Conservation (phyloP, 2,797 vertebrate species). For the Anomalospiza imberbis region DNA sequence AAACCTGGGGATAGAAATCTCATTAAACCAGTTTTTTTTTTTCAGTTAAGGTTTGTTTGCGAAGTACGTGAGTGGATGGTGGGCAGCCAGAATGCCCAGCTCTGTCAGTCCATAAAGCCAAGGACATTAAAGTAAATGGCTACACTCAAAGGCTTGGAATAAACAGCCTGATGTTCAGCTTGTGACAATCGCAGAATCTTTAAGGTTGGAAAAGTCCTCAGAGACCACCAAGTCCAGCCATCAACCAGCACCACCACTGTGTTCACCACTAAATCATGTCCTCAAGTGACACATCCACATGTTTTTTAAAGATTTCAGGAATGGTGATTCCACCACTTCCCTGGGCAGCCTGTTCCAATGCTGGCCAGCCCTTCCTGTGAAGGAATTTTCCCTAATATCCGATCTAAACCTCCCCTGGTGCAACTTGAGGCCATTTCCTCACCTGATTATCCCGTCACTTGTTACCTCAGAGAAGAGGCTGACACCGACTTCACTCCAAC, state of each 20-base stretch:
- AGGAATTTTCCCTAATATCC: not conserved
- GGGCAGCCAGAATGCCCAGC: not conserved
- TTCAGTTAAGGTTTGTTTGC: conserved; percentile 4
- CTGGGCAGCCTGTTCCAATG: not conserved
- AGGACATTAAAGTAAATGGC: not conserved
- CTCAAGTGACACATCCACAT: not conserved
- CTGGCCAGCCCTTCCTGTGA: not conserved
- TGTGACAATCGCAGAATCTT: not conserved
- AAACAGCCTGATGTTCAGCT: not conserved
- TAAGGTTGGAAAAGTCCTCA: not conserved
- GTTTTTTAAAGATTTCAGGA: not conserved
- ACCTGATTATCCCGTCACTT: not conserved
- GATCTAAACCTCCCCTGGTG: not conserved
- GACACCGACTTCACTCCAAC: not conserved
- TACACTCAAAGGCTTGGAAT: not conserved
- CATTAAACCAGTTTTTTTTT: conserved; percentile 3
- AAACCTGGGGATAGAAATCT: conserved; percentile 17
- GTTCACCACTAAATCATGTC: not conserved
- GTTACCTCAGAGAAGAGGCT: not conserved
- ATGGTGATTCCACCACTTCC: not conserved
- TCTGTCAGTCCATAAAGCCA: not conserved
- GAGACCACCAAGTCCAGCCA: not conserved
- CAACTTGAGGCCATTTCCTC: not conserved
- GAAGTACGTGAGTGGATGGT: not conserved
- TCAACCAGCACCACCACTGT: not conserved